Percentiles rank a stretch among this genome's conserved stretches.
phyloP scores from a whole-genome alignment of 1,140 invertebrate species.

The Trichomalopsis sarcophagae region DNA sequence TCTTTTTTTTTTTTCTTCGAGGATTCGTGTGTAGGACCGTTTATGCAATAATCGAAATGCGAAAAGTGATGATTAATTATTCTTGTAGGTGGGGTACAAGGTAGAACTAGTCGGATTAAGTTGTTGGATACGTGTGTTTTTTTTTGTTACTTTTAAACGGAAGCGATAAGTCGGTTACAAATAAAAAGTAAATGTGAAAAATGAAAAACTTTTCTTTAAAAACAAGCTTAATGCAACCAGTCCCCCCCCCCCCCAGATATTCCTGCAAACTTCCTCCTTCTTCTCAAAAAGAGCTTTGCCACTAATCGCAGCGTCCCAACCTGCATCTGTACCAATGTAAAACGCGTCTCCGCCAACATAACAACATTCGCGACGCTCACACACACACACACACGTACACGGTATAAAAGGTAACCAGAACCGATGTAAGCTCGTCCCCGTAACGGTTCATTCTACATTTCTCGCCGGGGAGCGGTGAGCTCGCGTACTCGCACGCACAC shows the following conservation, averaged over 20 bases:
- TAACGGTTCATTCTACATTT: slow-evolving; percentile 49
- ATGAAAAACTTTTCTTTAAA: too few relatives aligned
- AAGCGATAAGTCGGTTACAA: too few relatives aligned
- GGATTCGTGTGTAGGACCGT: neutral
- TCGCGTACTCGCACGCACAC: neutral
- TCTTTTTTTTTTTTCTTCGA: neutral
- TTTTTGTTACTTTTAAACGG: too few relatives aligned
- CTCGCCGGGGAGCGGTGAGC: neutral
- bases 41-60: too few relatives aligned
- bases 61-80: too few relatives aligned
- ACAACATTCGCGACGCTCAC: neutral
- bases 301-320: neutral
- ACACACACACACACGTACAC: neutral
- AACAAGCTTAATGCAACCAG: too few relatives aligned
- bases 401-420: neutral
- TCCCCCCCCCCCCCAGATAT: too few relatives aligned
- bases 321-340: neutral
- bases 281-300: neutral
- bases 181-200: too few relatives aligned
- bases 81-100: too few relatives aligned
- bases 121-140: too few relatives aligned
- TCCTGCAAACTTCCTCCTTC: too few relatives aligned
- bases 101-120: too few relatives aligned
- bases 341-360: neutral
- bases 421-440: neutral